Evolutionary conservation across 2,888 invertebrate genomes (phyloP).

Genomic region (Dryobota labecula): DNA sequence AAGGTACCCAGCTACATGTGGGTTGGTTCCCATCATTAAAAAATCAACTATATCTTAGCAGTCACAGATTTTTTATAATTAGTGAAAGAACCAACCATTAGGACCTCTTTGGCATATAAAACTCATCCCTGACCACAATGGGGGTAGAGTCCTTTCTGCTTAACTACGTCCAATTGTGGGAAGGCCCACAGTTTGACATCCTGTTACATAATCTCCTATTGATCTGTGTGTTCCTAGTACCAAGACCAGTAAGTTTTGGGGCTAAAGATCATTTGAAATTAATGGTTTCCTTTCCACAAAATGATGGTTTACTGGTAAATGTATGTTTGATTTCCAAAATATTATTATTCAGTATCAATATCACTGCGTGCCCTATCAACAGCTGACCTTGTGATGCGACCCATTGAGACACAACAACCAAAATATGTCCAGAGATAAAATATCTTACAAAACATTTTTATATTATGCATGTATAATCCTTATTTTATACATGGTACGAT

Average conservation of each 20-base stretch:
- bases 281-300: background rate
- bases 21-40: too few relatives aligned
- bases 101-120: too few relatives aligned
- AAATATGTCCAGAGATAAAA: slow-evolving; percentile 10
- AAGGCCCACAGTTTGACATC: slow-evolving; percentile 12
- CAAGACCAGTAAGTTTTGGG: background rate
- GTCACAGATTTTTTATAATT: too few relatives aligned
- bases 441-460: background rate
- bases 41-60: too few relatives aligned
- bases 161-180: too few relatives aligned
- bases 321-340: background rate
- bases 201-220: slow-evolving; percentile 39
- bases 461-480: too few relatives aligned
- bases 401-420: background rate
- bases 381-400: slow-evolving; percentile 25
- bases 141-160: too few relatives aligned
- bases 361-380: slow-evolving; percentile 13
- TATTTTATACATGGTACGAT: background rate
- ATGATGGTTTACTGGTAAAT: background rate
- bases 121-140: too few relatives aligned
- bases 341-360: slow-evolving; percentile 2
- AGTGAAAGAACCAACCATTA: too few relatives aligned
- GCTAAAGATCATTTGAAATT: background rate
- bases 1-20: too few relatives aligned
- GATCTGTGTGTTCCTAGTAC: slow-evolving; percentile 27